These are phyloP conservation scores for Scotopteryx bipunctaria DNA, from an alignment of 2,888 invertebrate species.

Conservation along the genomic window DNA sequence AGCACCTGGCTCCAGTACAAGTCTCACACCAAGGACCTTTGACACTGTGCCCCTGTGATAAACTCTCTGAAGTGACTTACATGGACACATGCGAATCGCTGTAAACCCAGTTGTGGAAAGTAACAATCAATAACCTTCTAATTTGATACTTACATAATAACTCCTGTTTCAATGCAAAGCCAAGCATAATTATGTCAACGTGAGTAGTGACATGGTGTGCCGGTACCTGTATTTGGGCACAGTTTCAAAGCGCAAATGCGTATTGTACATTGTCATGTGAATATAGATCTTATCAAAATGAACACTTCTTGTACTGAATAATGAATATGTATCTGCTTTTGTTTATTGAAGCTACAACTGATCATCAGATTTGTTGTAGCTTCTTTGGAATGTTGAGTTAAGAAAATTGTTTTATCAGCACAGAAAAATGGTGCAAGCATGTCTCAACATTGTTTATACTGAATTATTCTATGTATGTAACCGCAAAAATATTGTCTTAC, in stretches of 20 bases:
- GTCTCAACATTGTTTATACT: slow-evolving; percentile 78
- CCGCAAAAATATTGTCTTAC: slow-evolving; percentile 79
- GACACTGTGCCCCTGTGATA: slow-evolving; percentile 78
- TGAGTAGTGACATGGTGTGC: slow-evolving; percentile 18
- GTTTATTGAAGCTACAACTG: slow-evolving; percentile 55
- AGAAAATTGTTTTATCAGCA: slow-evolving; percentile 67
- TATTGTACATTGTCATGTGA: slow-evolving; percentile 65
- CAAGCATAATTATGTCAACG: slow-evolving; percentile 13
- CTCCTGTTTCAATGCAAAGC: slow-evolving; percentile 12
- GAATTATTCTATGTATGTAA: slow-evolving; percentile 81
- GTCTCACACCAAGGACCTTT: slow-evolving; percentile 68
- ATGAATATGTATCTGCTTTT: slow-evolving; percentile 60
- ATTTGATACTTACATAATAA: slow-evolving; percentile 14
- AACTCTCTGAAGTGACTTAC: slow-evolving; percentile 60
- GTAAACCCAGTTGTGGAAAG: slow-evolving; percentile 15
- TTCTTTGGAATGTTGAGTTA: slow-evolving; percentile 58
- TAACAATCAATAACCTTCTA: slow-evolving; percentile 22
- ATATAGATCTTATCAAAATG: slow-evolving; percentile 55
- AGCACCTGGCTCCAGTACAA: slow-evolving; percentile 84
- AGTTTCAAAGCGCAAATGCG: slow-evolving; percentile 12
- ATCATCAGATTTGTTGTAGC: slow-evolving; percentile 53
- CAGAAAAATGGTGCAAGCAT: slow-evolving; percentile 68
- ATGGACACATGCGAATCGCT: slow-evolving; percentile 64
- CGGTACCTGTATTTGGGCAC: slow-evolving; percentile 16
- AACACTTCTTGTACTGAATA: slow-evolving; percentile 64